These are phyloP conservation scores for Ectobius pallidus DNA, from an alignment of 2,888 invertebrate genomes.

Conservation along the genomic window DNA sequence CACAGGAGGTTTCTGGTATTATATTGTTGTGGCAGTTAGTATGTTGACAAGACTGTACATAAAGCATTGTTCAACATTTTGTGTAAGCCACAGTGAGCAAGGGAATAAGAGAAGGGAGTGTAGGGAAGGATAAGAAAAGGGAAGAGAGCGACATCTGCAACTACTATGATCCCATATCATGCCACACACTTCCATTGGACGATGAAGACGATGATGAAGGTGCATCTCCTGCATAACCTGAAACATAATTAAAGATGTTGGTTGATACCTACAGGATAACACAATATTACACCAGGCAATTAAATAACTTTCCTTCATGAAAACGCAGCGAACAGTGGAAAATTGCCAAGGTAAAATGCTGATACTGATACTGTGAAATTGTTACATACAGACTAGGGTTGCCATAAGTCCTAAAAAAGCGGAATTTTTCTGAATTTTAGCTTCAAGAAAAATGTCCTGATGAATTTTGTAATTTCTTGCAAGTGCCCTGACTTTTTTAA, in stretches of 20 bases:
- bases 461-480: no score
- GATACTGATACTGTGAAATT: no score
- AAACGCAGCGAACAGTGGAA: no score
- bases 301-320: no score
- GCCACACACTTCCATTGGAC: conserved; percentile 62
- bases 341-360: no score
- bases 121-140: background rate
- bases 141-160: conserved; percentile 52
- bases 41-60: background rate
- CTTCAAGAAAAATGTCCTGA: no score
- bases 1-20: conserved; percentile 14
- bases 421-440: no score
- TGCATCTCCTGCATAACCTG: conserved; percentile 38
- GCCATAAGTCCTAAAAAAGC: no score
- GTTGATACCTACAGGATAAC: background rate
- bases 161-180: conserved; percentile 65
- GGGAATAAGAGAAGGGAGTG: conserved; percentile 11
- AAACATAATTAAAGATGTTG: conserved; percentile 10
- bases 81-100: conserved; percentile 17
- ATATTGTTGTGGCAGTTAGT: conserved; percentile 8
- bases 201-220: conserved; percentile 48
- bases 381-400: no score
- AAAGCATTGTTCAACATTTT: background rate
- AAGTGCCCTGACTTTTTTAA: no score
- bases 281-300: no score